Base-by-base conservation (phyloP, 2,888 invertebrate species). In the Tillus elongatus region DNA sequence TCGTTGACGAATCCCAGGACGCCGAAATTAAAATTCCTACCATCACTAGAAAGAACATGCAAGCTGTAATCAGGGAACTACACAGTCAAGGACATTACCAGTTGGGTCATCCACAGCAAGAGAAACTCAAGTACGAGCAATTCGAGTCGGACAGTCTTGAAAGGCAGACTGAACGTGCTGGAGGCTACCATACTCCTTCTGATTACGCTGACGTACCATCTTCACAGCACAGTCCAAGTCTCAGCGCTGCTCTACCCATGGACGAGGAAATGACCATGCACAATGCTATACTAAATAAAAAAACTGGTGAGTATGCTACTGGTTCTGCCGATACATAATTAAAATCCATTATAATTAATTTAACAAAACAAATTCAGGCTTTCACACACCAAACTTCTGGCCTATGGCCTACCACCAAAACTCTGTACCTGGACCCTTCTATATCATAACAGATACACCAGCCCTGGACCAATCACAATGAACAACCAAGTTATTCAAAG, bases 201-300 rank as follows among this genome's bases (percentile, higher is more conserved):
- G 77, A 78, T 38, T 77, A 74, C 52, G 71, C 72, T 1, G 82
- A 82, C 47, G 61, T 77, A 3, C 72, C 79, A 1, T 75, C 75
- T 11, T 75, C 77, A 3, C 83, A 83, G 51, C 76, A 83, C 1
- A 82, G 82, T 52, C 83, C 84, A 2, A 79, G 79, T 44, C 60
- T 83, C 39, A 83, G 82, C 46, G 73, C 75, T 2, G 82, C 83
- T 1, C 60, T 86, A 36, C 86, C 85, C 0, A 68, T 85, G 57
- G 84, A 85, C 55, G 86, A 86, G 67, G 85, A 86, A 60, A 66
- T 86, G 46, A 85, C 83, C 13, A 83, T 85, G 70, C 71, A 76
- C 50, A 84, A 86, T 54, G 81, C 82, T 2, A 73, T 85, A 2
- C 80, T 83, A 44, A 78, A 79, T 58, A 67, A 70, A 4, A 66